Conservation (phyloP, 2,888 invertebrate genomes). For the Tortrix viridana region DNA sequence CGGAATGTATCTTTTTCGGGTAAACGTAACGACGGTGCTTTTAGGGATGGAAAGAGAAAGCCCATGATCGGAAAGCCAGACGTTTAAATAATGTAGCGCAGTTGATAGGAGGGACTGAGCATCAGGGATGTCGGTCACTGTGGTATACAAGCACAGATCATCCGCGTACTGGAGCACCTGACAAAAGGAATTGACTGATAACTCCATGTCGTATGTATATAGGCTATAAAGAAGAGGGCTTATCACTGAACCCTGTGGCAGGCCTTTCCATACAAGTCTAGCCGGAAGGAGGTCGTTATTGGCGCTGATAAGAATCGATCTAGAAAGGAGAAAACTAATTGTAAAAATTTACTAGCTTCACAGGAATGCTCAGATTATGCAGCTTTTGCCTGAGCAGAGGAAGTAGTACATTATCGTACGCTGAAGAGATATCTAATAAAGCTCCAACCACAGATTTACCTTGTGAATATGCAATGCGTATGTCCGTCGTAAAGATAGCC, state of each 20-base stretch:
- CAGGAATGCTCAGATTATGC: conserved; percentile 43
- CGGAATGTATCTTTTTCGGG: conserved; percentile 31
- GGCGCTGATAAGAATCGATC: conserved; percentile 33
- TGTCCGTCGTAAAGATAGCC: conserved; percentile 42
- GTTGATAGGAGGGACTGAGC: neutral
- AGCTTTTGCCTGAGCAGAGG: conserved; percentile 43
- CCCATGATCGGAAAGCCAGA: conserved; percentile 31
- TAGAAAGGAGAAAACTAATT: conserved; percentile 34
- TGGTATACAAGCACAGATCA: conserved; percentile 41
- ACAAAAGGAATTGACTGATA: conserved; percentile 20
- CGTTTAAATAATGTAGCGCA: conserved; percentile 26
- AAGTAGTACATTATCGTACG: conserved; percentile 45
- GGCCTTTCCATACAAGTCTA: conserved; percentile 42
- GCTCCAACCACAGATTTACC: conserved; percentile 40
- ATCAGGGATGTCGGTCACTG: neutral
- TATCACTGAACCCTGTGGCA: conserved; percentile 45
- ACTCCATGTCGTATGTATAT: conserved; percentile 42
- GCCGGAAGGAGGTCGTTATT: conserved; percentile 16
- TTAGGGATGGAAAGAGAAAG: conserved; percentile 38
- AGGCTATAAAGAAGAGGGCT: conserved; percentile 42
- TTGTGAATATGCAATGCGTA: conserved; percentile 38
- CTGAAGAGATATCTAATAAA: conserved; percentile 46
- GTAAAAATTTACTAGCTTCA: conserved; percentile 40
- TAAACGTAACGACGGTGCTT: conserved; percentile 39
- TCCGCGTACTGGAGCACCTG: conserved; percentile 46